phyloP scores from a whole-genome alignment of 2,797 vertebrate genomes.

The Vireo griseus region DNA sequence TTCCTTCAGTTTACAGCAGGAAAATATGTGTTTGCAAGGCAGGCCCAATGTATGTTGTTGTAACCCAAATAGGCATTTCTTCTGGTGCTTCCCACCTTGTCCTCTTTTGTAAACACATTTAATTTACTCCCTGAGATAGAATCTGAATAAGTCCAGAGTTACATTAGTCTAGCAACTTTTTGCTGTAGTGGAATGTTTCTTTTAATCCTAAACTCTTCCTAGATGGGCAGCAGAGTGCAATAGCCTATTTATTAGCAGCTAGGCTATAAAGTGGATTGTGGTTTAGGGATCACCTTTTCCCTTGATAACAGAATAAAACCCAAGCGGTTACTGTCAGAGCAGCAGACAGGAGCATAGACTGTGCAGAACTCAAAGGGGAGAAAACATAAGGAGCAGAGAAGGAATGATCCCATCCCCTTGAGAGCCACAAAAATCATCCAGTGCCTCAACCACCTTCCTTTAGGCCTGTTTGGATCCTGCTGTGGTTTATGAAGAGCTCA shows the following conservation, averaged over 20 bases:
- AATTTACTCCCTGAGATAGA: not conserved
- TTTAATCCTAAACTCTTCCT: not conserved
- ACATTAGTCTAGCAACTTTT: not conserved
- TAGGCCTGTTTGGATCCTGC: not conserved
- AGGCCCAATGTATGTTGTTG: rapidly evolving
- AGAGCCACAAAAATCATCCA: not conserved
- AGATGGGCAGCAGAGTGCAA: not conserved
- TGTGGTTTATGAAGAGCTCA: not conserved
- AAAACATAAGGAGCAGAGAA: not conserved
- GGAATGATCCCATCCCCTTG: not conserved
- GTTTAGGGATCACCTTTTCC: not conserved
- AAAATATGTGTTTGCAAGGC: not conserved
- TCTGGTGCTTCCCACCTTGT: not conserved
- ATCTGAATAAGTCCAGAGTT: not conserved
- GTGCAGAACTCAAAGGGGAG: not conserved
- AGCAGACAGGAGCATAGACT: not conserved
- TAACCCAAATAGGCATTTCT: not conserved
- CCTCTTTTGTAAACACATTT: rapidly evolving
- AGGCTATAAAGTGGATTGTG: not conserved
- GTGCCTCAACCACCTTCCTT: not conserved
- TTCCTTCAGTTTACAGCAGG: not conserved
- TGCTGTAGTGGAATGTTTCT: not conserved
- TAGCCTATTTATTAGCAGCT: not conserved
- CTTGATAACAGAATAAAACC: not conserved
- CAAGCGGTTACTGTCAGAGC: not conserved